phyloP scores from a whole-genome alignment of 2,888 invertebrate genomes.

The Anaspis maculata region DNA sequence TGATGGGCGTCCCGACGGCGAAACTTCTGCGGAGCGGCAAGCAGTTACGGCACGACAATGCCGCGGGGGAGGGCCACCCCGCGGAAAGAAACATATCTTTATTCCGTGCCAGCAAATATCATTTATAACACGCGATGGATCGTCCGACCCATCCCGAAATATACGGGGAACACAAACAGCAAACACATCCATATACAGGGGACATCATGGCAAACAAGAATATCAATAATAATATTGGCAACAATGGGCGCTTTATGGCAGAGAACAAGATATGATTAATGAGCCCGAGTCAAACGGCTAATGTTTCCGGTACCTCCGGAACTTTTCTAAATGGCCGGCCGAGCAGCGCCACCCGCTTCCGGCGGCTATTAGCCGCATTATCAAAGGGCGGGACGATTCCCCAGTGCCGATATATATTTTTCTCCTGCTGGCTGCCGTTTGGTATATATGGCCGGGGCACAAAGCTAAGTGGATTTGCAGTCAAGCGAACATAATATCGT shows the following conservation, averaged over 20 bases:
- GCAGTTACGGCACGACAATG: too few relatives aligned
- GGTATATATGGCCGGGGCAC: conserved; percentile 7
- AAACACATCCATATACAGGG: too few relatives aligned
- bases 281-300: conserved; percentile 37
- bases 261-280: conserved; percentile 42
- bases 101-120: conserved; percentile 38
- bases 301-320: conserved; percentile 43
- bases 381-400: conserved; percentile 39
- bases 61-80: too few relatives aligned
- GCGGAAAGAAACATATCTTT: conserved; percentile 33
- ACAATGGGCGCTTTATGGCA: conserved; percentile 28
- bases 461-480: conserved; percentile 34
- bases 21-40: too few relatives aligned
- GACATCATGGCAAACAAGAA: conserved; percentile 42
- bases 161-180: conserved; percentile 34
- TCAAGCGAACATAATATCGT: conserved; percentile 32
- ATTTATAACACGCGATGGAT: conserved; percentile 41
- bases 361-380: conserved; percentile 41
- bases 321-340: conserved; percentile 39
- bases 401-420: too few relatives aligned
- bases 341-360: conserved; percentile 37
- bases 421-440: too few relatives aligned
- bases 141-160: conserved; percentile 36
- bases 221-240: conserved; percentile 41
- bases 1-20: too few relatives aligned